These are phyloP conservation scores for Otus sunia DNA, from an alignment of 2,113 vertebrate genomes.

Conservation along the genomic window DNA sequence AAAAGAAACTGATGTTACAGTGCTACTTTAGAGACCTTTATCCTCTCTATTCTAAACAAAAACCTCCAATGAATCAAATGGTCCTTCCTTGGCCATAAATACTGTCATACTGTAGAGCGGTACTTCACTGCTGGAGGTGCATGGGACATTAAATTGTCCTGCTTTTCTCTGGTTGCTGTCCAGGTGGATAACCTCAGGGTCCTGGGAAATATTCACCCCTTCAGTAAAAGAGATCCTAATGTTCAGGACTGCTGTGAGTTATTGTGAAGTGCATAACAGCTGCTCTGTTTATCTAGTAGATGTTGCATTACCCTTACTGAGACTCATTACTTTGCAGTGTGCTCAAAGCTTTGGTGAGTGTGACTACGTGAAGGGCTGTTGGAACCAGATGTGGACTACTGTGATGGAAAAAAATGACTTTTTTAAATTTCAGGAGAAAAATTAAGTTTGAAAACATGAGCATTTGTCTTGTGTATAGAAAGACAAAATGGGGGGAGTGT, in stretches of 20 bases:
- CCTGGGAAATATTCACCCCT: constrained; percentile 40
- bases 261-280: background rate
- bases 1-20: background rate
- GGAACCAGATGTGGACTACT: constrained; percentile 36
- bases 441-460: background rate
- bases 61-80: background rate
- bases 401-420: background rate
- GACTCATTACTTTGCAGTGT: background rate
- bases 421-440: background rate
- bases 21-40: background rate
- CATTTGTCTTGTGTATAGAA: background rate
- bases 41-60: background rate
- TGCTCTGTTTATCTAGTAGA: constrained; percentile 23
- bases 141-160: background rate
- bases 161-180: background rate
- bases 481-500: background rate
- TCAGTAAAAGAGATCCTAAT: background rate
- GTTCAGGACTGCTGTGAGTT: constrained; percentile 32
- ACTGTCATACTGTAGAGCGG: background rate
- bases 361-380: background rate
- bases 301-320: background rate
- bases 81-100: constrained; percentile 24
- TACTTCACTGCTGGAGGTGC: constrained; percentile 23
- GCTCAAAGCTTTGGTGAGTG: background rate
- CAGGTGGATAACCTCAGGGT: constrained; percentile 57